Evolutionary conservation across 2,888 invertebrate species (phyloP), one percentile per base, ranked within the genome.

Genomic region (Acrobasis suavella): DNA sequence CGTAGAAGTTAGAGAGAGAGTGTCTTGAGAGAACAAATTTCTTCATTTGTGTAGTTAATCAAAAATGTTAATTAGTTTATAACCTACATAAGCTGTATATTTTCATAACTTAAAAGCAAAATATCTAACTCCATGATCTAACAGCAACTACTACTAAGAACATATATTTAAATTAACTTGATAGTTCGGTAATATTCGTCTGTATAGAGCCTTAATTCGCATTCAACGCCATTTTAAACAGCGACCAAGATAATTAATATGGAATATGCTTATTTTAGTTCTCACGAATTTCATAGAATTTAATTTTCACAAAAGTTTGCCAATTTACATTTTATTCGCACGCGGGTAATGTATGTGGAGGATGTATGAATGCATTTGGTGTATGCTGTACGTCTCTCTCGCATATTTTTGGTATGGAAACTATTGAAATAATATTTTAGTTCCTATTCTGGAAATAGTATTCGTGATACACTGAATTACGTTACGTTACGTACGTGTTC

Each of bases 271-370:
- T 56, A 56, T 56, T 56, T 56, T 56, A 42, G 42, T 56, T 56
- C 56, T 22, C 42, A 42, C 56, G 42, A 56, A 56, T 56, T 56
- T 56, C 46, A 46, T 56, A 42, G 42, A 56, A 56, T 56, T 56
- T 56, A 56, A 56, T 56, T 56, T 56, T 42, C 56, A 9, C 42
- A 22, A 39, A 56, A 56, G 14, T 56, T 56, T 56, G 22, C 16
- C 16, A 56, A 56, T 56, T 56, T 56, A 56, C 56, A 56, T 56
- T 52, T 56, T 56, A 46, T 56, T 56, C 22, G 15, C 42, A 69
- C 65, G 64, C 64, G 64, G 56, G 17, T 63, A 76, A 77, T 14
- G 68, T 63, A 46, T 46, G 58, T 77, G 62, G 9, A n/a, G 17
- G 10, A 32, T 52, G 52, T 52, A 52, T n/a, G 46, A 46, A 46